Evolutionary conservation across 2,888 invertebrate species (phyloP).

Genomic region (Rhingia rostrata): DNA sequence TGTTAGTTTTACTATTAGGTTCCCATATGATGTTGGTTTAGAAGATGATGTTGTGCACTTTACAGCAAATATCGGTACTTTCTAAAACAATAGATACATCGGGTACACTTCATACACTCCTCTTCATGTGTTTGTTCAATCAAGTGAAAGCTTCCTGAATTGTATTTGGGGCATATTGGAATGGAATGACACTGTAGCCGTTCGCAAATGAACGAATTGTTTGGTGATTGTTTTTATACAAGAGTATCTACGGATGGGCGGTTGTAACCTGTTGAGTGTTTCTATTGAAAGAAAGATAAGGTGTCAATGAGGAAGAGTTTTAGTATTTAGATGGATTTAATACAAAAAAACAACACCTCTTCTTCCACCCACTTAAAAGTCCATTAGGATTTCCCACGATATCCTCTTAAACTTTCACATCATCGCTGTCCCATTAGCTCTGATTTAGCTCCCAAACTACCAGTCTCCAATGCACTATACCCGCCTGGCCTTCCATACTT

Average conservation of each 20-base stretch:
- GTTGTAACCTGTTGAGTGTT: neutral
- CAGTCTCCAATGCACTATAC: slow-evolving; percentile 24
- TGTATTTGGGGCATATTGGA: slow-evolving; percentile 69
- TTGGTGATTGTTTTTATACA: neutral
- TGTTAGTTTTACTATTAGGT: slow-evolving; percentile 24
- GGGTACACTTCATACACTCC: slow-evolving; percentile 4
- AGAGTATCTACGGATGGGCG: neutral
- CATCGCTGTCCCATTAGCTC: slow-evolving; percentile 34
- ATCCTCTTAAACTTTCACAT: slow-evolving; percentile 31
- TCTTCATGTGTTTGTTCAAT: slow-evolving; percentile 40
- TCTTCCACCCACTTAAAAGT: too few relatives aligned
- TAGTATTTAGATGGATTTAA: too few relatives aligned
- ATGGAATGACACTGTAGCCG: slow-evolving; percentile 13
- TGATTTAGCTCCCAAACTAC: slow-evolving; percentile 32
- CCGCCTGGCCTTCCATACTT: slow-evolving; percentile 1
- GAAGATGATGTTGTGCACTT: slow-evolving; percentile 45
- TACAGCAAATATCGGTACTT: slow-evolving; percentile 59
- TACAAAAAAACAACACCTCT: too few relatives aligned
- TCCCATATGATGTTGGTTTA: slow-evolving; percentile 57
- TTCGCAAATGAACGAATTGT: neutral
- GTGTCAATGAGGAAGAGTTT: too few relatives aligned
- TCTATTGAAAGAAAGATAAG: neutral
- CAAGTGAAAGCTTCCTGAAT: slow-evolving; percentile 72
- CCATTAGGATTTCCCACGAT: slow-evolving; percentile 28
- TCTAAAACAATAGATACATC: slow-evolving; percentile 64